These are phyloP conservation scores for Linepithema humile DNA, from an alignment of 1,140 invertebrate genomes.

Conservation along the genomic window DNA sequence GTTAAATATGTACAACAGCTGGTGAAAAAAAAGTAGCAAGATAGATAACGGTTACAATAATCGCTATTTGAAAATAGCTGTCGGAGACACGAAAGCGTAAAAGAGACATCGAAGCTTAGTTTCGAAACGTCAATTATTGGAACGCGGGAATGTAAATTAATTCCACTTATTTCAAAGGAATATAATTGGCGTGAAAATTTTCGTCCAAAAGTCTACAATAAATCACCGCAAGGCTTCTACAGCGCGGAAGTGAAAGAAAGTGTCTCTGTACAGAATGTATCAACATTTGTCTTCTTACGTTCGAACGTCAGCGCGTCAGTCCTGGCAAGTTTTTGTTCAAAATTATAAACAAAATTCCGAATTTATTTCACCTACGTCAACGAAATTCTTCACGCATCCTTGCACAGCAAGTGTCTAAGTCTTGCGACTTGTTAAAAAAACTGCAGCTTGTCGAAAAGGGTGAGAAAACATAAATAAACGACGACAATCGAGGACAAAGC, in stretches of 20 bases:
- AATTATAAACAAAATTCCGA: neutral
- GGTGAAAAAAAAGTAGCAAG: neutral
- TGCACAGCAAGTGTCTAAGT: constrained; percentile 2
- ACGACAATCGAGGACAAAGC: constrained; percentile 30
- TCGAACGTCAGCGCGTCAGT: neutral
- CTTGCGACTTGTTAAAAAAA: constrained; percentile 23
- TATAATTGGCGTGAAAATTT: constrained; percentile 41
- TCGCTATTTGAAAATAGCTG: neutral
- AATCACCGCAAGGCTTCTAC: neutral
- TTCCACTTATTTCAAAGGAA: constrained; percentile 3
- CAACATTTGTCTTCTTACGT: neutral
- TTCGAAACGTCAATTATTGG: neutral
- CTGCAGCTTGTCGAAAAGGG: neutral
- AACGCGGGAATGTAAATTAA: constrained; percentile 15
- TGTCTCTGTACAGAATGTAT: neutral
- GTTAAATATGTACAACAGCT: neutral
- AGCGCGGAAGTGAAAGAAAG: neutral
- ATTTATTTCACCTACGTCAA: neutral
- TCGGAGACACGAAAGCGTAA: constrained; percentile 13
- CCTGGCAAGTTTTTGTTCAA: neutral
- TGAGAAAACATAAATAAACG: constrained; percentile 3
- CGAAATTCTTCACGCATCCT: constrained; percentile 46
- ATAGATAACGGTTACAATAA: neutral
- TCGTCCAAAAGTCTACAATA: neutral
- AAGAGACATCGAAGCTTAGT: neutral